These are phyloP conservation scores for Halcyon badia DNA, from an alignment of 2,797 vertebrate genomes.

Conservation along the genomic window DNA sequence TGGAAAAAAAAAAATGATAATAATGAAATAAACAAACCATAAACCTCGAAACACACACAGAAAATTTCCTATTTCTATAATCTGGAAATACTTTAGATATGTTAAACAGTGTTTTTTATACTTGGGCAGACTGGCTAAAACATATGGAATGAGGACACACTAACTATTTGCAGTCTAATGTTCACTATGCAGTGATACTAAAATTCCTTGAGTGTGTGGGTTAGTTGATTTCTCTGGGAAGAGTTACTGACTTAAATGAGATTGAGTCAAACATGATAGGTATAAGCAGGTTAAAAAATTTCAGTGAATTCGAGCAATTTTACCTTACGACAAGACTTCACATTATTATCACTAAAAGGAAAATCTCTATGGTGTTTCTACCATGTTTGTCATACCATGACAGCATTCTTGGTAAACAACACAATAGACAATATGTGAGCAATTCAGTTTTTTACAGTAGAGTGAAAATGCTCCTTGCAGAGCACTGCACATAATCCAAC, in stretches of 20 bases:
- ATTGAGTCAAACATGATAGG: neutral
- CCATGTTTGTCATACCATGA: neutral
- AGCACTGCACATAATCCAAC: neutral
- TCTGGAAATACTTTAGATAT: neutral
- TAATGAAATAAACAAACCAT: neutral
- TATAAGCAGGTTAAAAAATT: neutral
- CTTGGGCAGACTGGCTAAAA: neutral
- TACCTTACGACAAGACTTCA: neutral
- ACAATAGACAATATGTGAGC: neutral
- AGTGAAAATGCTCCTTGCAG: constrained; percentile 5
- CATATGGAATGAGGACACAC: neutral
- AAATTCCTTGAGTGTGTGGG: neutral
- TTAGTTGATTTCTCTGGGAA: neutral
- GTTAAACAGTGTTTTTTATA: neutral
- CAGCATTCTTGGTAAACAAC: neutral
- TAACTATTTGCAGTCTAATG: neutral
- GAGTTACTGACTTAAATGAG: neutral
- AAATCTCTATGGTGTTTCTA: neutral
- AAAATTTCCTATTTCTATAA: neutral
- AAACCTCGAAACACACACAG: neutral
- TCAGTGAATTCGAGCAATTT: neutral
- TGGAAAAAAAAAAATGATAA: neutral
- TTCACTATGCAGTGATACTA: neutral
- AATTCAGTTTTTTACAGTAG: neutral
- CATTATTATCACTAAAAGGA: neutral